Conservation (phyloP, 2,113 vertebrate genomes). For the Limnothrissa miodon region DNA sequence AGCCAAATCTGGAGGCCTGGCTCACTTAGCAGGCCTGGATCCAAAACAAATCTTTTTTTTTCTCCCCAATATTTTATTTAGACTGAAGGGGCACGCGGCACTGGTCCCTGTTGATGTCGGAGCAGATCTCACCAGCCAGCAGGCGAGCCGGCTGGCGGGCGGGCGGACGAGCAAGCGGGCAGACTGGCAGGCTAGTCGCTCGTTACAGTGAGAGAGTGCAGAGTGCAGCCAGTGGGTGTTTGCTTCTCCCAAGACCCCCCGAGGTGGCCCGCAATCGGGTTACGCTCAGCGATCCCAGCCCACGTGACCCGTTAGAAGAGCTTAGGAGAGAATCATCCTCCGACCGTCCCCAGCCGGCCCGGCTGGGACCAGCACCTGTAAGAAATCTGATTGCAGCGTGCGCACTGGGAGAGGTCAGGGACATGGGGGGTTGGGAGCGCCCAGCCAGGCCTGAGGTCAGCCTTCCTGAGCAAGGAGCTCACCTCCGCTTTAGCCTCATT, state of each 20-base stretch:
- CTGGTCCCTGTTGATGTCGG: conserved; percentile 6
- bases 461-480: background rate
- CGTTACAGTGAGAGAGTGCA: background rate
- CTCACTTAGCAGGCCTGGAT: background rate
- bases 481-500: background rate
- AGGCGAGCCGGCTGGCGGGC: background rate
- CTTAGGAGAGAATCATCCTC: background rate
- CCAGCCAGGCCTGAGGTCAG: background rate
- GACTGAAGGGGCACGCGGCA: background rate
- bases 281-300: background rate
- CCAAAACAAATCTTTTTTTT: background rate
- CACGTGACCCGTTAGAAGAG: background rate
- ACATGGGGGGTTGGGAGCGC: background rate
- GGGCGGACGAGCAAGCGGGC: background rate
- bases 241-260: conserved; percentile 5
- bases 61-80: background rate
- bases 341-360: background rate
- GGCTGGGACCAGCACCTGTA: background rate
- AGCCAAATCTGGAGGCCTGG: background rate
- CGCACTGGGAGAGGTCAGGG: background rate
- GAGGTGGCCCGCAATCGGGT: conserved; percentile 11
- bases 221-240: background rate
- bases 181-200: background rate
- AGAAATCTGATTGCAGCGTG: background rate
- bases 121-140: background rate